These are phyloP conservation scores for Tridacna crocea DNA, from an alignment of 2,888 invertebrate genomes.

Conservation along the genomic window DNA sequence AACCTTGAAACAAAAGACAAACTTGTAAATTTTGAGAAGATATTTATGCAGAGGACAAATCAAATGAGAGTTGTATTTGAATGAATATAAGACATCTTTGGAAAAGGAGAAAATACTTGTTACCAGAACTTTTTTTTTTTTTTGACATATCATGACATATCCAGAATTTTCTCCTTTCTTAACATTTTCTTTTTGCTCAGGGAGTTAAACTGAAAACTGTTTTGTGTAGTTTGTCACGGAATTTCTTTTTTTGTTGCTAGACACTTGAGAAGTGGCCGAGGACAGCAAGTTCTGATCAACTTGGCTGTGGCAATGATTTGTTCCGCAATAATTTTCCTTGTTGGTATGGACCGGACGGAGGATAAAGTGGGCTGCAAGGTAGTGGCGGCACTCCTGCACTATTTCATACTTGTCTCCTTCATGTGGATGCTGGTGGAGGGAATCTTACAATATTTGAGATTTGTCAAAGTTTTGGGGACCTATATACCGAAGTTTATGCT, in stretches of 20 bases:
- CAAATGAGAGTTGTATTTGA: too few species aligned
- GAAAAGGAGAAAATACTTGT: too few species aligned
- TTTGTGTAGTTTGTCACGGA: too few species aligned
- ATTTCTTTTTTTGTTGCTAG: conserved; percentile 53
- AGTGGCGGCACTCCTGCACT: conserved; percentile 72
- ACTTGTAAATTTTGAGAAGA: too few species aligned
- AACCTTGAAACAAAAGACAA: too few species aligned
- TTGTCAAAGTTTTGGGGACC: conserved; percentile 88
- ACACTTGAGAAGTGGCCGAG: conserved; percentile 87
- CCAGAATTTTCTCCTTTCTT: too few species aligned
- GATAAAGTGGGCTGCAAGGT: conserved; percentile 84
- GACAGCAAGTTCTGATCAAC: conserved; percentile 85
- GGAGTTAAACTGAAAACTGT: too few species aligned
- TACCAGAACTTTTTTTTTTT: too few species aligned
- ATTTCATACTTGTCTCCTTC: conserved; percentile 33
- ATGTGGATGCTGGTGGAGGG: conserved; percentile 91
- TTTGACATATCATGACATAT: too few species aligned
- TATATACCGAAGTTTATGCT: conserved; percentile 87
- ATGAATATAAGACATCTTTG: too few species aligned
- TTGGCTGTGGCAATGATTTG: conserved; percentile 13
- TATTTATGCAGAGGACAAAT: too few species aligned
- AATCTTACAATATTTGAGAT: conserved; percentile 88
- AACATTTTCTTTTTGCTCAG: too few species aligned
- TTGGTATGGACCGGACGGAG: conserved; percentile 14
- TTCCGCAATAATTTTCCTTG: conserved; percentile 6